phyloP scores from a whole-genome alignment of 1,140 invertebrate genomes.

The Zaprionus kolodkinae region DNA sequence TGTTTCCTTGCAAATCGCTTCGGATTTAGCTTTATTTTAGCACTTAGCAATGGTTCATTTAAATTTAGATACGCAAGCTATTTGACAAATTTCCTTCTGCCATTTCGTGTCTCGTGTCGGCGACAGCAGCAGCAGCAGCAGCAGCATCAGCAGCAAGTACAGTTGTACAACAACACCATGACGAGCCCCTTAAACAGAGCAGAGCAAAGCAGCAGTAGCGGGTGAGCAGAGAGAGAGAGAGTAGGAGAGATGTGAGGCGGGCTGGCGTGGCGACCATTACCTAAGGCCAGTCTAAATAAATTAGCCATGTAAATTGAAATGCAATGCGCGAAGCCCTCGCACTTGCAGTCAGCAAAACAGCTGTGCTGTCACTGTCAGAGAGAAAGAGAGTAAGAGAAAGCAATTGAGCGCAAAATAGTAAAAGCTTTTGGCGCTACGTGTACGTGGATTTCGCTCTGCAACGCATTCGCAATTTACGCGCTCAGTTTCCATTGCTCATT shows the following conservation, averaged over 20 bases:
- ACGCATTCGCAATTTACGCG: conserved; percentile 67
- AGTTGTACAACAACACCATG: conserved; percentile 61
- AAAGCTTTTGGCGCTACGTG: conserved; percentile 34
- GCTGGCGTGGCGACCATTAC: background rate
- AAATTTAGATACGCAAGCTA: conserved; percentile 68
- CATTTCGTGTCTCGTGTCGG: conserved; percentile 32
- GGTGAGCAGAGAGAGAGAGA: background rate
- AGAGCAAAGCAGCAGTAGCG: background rate
- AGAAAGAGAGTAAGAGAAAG: conserved; percentile 10
- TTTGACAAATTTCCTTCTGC: conserved; percentile 64
- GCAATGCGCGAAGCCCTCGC: conserved; percentile 29
- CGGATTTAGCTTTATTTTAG: conserved; percentile 21
- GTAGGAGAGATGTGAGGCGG: background rate
- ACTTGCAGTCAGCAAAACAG: conserved; percentile 33
- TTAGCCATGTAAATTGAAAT: conserved; percentile 29
- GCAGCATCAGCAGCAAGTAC: conserved; percentile 42
- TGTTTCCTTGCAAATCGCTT: conserved; percentile 28
- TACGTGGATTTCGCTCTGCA: conserved; percentile 31
- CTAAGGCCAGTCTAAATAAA: conserved; percentile 23
- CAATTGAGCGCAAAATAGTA: conserved; percentile 2
- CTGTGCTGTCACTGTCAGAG: conserved; percentile 21
- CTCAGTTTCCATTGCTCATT: conserved; percentile 70
- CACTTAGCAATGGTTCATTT: conserved; percentile 63
- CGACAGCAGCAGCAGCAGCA: conserved; percentile 18
- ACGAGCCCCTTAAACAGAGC: conserved; percentile 57